These are phyloP conservation scores for Hexactinellida sp. DNA, from an alignment of 37 sponge, comb jelly and placozoan genomes.

Conservation along the genomic window DNA sequence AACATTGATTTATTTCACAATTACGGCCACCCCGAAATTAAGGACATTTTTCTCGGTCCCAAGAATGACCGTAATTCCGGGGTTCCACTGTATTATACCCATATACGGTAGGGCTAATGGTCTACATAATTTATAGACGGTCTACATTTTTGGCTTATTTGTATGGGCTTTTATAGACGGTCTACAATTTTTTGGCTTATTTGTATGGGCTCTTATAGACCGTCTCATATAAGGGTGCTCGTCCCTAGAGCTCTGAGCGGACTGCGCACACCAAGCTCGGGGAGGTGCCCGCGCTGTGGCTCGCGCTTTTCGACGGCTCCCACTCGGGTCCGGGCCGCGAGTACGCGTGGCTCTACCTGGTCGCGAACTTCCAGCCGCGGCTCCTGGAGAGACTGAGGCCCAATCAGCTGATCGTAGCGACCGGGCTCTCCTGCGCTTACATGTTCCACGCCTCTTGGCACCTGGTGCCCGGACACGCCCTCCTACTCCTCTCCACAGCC, in stretches of 20 bases:
- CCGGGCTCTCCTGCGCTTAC: not conserved
- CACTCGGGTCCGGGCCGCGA: not conserved
- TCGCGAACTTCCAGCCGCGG: not conserved
- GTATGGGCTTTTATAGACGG: too few relatives aligned
- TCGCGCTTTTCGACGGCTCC: not conserved
- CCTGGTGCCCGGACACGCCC: not conserved
- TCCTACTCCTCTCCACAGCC: not conserved
- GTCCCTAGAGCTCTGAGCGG: not conserved
- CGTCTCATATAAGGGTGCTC: too few relatives aligned
- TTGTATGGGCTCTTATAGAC: too few relatives aligned
- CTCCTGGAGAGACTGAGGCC: not conserved
- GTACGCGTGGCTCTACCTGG: not conserved
- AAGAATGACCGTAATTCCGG: too few relatives aligned
- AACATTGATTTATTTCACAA: too few relatives aligned
- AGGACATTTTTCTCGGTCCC: too few relatives aligned
- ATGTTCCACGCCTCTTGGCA: not conserved
- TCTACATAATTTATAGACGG: too few relatives aligned
- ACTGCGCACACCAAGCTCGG: not conserved
- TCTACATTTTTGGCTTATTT: too few relatives aligned
- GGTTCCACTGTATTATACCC: too few relatives aligned
- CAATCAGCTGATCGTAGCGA: not conserved
- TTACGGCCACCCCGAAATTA: too few relatives aligned
- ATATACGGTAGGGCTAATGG: too few relatives aligned
- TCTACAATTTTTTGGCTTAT: too few relatives aligned
- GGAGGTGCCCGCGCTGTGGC: not conserved